A percentile compares a stretch with the other conserved stretches of the same genome.
Conservation (phyloP, 2,113 vertebrate genomes). For the Terrapene triunguis region DNA sequence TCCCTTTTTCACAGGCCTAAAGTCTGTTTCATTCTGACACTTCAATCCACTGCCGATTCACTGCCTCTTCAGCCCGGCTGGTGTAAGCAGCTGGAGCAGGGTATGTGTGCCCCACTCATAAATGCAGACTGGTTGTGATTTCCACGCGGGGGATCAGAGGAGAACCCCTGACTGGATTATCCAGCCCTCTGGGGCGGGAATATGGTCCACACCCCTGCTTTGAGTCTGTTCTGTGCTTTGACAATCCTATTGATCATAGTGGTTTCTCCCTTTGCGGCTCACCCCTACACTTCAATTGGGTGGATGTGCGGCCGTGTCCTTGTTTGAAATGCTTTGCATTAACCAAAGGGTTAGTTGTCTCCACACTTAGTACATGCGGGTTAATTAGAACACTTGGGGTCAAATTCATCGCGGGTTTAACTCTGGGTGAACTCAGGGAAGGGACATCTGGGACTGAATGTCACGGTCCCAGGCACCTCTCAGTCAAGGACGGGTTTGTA, state of each 20-base stretch:
- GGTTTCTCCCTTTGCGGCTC: background rate
- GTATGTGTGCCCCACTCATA: background rate
- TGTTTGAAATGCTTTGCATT: background rate
- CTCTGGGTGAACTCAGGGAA: background rate
- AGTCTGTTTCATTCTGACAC: background rate
- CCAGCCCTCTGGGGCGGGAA: background rate
- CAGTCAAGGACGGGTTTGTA: background rate
- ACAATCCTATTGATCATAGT: background rate
- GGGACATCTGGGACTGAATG: fast-evolving
- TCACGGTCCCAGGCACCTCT: background rate
- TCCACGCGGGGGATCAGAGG: background rate
- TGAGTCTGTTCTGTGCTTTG: background rate
- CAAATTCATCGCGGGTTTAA: fast-evolving
- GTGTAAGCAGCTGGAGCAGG: background rate
- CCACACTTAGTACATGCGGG: fast-evolving
- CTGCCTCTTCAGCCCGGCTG: background rate
- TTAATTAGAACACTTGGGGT: background rate
- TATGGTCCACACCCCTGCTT: background rate
- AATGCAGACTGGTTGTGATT: background rate
- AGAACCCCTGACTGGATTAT: background rate
- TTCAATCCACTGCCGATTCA: background rate
- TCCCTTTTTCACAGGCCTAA: background rate
- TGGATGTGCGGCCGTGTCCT: background rate
- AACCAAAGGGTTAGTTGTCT: fast-evolving
- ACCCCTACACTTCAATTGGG: background rate